Percentiles rank a stretch among this genome's conserved stretches.
phyloP scores from a whole-genome alignment of 2,113 vertebrate species.

The Lamprologus tigripictilis region DNA sequence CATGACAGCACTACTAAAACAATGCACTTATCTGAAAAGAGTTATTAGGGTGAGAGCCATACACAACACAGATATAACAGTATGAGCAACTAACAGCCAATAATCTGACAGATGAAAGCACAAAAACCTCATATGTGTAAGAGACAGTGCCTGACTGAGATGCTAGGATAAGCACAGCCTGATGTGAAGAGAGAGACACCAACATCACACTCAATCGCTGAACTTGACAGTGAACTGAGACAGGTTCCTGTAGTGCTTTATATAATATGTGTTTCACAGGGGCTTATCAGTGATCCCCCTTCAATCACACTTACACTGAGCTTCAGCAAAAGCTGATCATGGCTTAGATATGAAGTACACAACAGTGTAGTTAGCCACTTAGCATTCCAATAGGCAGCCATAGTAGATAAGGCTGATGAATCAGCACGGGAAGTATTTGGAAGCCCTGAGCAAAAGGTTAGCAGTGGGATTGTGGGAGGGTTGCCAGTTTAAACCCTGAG shows the following conservation, averaged over 20 bases:
- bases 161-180: not conserved
- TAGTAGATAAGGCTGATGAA: slow-evolving; percentile 15
- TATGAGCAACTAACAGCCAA: not conserved
- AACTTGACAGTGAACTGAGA: not conserved
- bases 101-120: not conserved
- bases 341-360: slow-evolving; percentile 20
- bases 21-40: not conserved
- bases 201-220: not conserved
- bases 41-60: not conserved
- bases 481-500: not conserved
- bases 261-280: slow-evolving; percentile 5
- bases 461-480: not conserved
- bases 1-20: not conserved
- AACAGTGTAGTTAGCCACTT: not conserved
- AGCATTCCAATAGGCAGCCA: slow-evolving; percentile 24
- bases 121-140: not conserved
- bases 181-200: not conserved
- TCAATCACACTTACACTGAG: slow-evolving; percentile 27
- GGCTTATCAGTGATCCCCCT: slow-evolving; percentile 33
- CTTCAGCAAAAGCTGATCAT: slow-evolving; percentile 14
- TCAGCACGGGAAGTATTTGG: not conserved
- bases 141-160: not conserved
- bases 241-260: not conserved
- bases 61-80: not conserved
- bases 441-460: not conserved